Base-by-base conservation (phyloP, 2,797 vertebrate species). In the Tauraco hartlaubi region DNA sequence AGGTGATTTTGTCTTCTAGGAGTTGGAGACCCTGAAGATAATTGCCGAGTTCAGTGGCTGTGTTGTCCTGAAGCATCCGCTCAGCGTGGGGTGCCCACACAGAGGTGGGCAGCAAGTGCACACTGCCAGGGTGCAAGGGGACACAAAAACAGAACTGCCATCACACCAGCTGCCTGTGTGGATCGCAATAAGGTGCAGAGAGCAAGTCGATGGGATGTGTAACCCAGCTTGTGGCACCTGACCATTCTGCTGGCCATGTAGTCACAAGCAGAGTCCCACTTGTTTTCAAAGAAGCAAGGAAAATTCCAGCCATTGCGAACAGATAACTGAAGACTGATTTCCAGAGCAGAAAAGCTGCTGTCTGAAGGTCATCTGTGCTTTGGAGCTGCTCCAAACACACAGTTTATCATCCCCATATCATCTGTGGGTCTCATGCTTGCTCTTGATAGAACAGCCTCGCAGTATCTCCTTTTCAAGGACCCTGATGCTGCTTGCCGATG, bases 1-100 rank as follows among this genome's bases (percentile, higher is more conserved):
- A 11, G 6, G 22, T 2, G 21, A 76, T 4, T 29, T 2, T 6
- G 21, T 14, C 22, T 72, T 21, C 13, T 0, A 31, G 28, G 29
- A 29, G n/a, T 2, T 0, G 0, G 16, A 55, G 66, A 12, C 9
- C 8, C 52, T 5, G 12, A 22, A 9, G 31, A 5, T 18, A 3
- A 9, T 1, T 21, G 22, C n/a, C 0, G 13, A 33, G 25, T 3
- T 55, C 31, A 31, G 35, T 4, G 41, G 55, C 13, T n/a, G 15
- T 7, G 26, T 11, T 39, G 7, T 52, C 64, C 5, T 2, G 31
- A 29, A 46, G 58, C 35, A 26, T 5, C 52, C 6, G 43, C 61
- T 64, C 17, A 11, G 58, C 1, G 21, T 4, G 31, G 55, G 22
- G 54, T 4, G 44, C 43, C 43, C 23, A 7, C 23, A 5, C 17